Evolutionary conservation across 2,113 vertebrate species (phyloP), one percentile per base, ranked within the genome.

Genomic region (Conger conger): DNA sequence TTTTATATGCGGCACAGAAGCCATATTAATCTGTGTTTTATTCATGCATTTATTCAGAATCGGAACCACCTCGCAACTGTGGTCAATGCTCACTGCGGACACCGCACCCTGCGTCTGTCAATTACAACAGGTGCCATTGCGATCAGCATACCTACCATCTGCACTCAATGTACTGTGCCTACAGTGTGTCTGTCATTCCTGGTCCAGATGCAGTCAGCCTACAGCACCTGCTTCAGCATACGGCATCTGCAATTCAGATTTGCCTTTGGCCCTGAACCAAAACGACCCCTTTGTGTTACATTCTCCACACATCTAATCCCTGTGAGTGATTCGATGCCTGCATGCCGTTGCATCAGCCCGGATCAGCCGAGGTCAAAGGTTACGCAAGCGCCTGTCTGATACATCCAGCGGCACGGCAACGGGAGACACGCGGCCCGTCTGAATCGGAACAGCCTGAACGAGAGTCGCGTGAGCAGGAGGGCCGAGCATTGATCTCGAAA

Each of bases 401-500:
- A 20, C 40, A 17, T n/a, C 17, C 33, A 16, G n/a, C 33, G 80
- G 80, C 82, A 82, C 13, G 16, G 76, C 15, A 38, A 79, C 23
- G 63, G 4, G 73, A 36, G 82, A 40, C 77, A n/a, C 54, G 37
- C n/a, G 53, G 87, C 80, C 76, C 84, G 84, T 45, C 53, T 63
- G 36, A 83, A 90, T 87, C 83, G 83, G 85, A 87, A 85, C 80
- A 83, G 83, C 88, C 89, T 91, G 81, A 82, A 85, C 79, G 85
- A 83, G 37, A 57, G 84, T 54, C 83, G 86, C 83, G 85, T 84
- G 79, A 86, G 77, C 87, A 85, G 89, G 89, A 90, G 86, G 89
- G 86, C 76, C n/a, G 80, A 85, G 86, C 90, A 92, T 93, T 80
- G 90, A 93, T 93, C 88, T 63, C 86, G 87, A 85, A 81, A 93